phyloP scores from a whole-genome alignment of 2,797 vertebrate species.

The Sebastes iracundus region DNA sequence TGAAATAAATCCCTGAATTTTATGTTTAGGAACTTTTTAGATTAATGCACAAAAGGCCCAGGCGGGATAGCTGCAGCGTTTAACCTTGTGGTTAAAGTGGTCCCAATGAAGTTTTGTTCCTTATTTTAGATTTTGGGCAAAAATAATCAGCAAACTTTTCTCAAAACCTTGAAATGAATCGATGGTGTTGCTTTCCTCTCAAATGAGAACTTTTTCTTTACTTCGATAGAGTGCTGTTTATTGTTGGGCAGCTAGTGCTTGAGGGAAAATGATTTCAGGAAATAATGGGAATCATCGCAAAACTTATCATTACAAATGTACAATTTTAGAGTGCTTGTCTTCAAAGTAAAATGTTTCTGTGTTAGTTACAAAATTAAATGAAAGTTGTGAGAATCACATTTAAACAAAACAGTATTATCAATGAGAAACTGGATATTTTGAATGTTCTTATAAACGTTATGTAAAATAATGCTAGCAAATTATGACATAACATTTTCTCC shows the following conservation, averaged over 20 bases:
- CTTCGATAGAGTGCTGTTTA: not conserved
- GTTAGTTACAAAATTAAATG: not conserved
- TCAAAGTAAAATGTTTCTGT: not conserved
- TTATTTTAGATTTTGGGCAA: not conserved
- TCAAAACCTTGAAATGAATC: not conserved
- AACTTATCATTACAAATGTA: not conserved
- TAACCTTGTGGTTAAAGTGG: not conserved
- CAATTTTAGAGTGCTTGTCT: no score
- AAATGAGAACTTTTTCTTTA: not conserved
- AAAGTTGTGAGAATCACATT: not conserved
- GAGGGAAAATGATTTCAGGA: not conserved
- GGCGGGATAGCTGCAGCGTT: not conserved
- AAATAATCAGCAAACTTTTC: not conserved
- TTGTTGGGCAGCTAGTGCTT: not conserved
- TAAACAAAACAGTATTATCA: not conserved
- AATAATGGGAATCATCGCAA: not conserved
- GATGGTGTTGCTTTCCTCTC: not conserved
- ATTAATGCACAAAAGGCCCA: not conserved
- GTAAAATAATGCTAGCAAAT: not conserved
- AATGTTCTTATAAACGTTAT: not conserved
- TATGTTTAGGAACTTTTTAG: constrained; percentile 11
- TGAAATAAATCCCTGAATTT: constrained; percentile 25
- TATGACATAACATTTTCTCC: not conserved
- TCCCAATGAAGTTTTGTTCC: not conserved
- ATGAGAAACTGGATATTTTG: not conserved